These are phyloP conservation scores for Heterodera carotae DNA, from an alignment of 1,140 invertebrate species.

Conservation along the genomic window DNA sequence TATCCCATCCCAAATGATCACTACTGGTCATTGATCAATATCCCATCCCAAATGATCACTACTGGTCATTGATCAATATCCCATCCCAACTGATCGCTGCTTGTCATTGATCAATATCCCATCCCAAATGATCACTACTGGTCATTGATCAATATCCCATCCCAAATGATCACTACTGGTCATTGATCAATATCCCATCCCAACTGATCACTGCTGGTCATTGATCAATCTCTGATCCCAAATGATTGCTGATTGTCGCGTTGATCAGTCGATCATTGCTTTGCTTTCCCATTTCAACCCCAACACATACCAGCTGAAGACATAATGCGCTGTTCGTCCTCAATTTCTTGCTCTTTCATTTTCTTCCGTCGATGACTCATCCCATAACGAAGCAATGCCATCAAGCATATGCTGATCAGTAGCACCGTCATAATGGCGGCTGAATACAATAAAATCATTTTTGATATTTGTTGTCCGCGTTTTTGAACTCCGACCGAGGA, in stretches of 20 bases:
- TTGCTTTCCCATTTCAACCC: not conserved
- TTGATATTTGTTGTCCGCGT: not conserved
- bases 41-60: too few relatives aligned
- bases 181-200: too few relatives aligned
- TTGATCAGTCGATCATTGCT: not conserved
- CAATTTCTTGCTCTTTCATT: constrained; percentile 63
- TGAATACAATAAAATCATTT: constrained; percentile 45
- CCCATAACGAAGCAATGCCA: constrained; percentile 64
- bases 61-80: too few relatives aligned
- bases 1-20: too few relatives aligned
- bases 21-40: too few relatives aligned
- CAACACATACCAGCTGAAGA: constrained; percentile 50
- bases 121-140: too few relatives aligned
- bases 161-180: too few relatives aligned
- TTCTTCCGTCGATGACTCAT: constrained; percentile 65
- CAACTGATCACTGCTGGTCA: too few relatives aligned
- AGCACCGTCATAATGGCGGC: constrained; percentile 65
- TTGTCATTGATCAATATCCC: too few relatives aligned
- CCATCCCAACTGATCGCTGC: too few relatives aligned
- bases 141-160: too few relatives aligned
- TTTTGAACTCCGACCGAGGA: constrained; percentile 49
- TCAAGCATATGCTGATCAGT: constrained; percentile 61
- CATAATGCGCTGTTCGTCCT: constrained; percentile 60
- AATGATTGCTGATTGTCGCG: too few relatives aligned
- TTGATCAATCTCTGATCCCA: constrained; percentile 16